Conservation (phyloP, 1,140 invertebrate genomes). For the Sarcophaga peregrina region DNA sequence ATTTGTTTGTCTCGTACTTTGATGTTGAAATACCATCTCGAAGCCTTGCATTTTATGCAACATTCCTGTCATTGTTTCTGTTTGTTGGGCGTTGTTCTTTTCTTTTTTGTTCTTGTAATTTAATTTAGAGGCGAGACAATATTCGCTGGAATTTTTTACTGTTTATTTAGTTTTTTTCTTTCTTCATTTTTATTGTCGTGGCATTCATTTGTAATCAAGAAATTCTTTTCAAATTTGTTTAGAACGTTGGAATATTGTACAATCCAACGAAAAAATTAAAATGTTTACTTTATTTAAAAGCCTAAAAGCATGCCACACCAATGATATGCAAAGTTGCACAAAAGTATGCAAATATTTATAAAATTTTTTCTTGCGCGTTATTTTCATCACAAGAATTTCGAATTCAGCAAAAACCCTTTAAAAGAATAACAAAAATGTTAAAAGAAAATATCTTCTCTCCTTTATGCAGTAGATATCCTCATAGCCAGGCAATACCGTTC, state of each 20-base stretch:
- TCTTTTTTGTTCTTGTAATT: background rate
- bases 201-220: background rate
- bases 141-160: background rate
- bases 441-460: too few species aligned
- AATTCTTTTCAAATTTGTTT: background rate
- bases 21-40: background rate
- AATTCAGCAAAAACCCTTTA: too few species aligned
- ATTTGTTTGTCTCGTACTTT: background rate
- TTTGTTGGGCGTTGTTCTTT: background rate
- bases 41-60: background rate
- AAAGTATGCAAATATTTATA: too few species aligned
- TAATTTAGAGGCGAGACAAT: conserved; percentile 8
- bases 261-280: background rate
- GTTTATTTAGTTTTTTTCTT: background rate
- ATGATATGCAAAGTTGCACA: background rate
- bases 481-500: too few species aligned
- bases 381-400: too few species aligned
- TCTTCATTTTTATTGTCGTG: too few species aligned
- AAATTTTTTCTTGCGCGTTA: too few species aligned
- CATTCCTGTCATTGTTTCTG: background rate
- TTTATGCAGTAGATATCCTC: too few species aligned
- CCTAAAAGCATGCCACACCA: background rate
- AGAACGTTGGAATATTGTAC: background rate
- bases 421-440: too few species aligned
- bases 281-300: background rate